Evolutionary conservation across 2,797 vertebrate species (phyloP), one percentile per base, ranked within the genome.

Genomic region (Tangara arthus): DNA sequence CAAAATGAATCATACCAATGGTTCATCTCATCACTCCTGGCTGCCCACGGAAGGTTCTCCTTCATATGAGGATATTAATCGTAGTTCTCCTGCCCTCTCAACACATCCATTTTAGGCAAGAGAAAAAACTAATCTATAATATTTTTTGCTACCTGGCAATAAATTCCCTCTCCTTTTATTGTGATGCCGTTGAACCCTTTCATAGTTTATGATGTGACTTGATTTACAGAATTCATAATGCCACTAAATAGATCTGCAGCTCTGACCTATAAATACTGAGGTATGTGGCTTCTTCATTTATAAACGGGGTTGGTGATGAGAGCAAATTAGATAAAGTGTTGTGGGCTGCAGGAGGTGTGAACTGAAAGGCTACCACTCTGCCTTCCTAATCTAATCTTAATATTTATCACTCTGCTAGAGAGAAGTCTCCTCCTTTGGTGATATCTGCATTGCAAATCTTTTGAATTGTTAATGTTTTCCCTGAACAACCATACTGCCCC

Each of bases 211-310:
- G 65, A 78, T 63, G 56, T 11, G 11, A 83, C 59, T 92, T 95
- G 91, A 92, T 94, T 92, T 94, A 90, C 26, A 52, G 72, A 76
- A 79, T 91, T 88, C 76, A 76, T 92, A 91, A 93, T 88, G 56
- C 53, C 85, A 32, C 73, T 92, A 93, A 88, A 76, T 63, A 76
- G 72, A 95, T 70, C 66, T 83, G 61, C 35, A 42, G 44, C 56
- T 88, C 77, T 93, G 85, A 93, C 66, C 80, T 93, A 83, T 90
- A 93, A 91, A 94, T 94, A 88, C 12, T 46, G 44, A 92, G 59
- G 37, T 91, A 55, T 52, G 66, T 66, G 47, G 22, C 49, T 90
- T 71, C 72, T 81, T 87, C 80, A 89, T 94, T 90, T 96, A 76
- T 87, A 93, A 94, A 84, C 0, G 0, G 28, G 57, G 80, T 21